Evolutionary conservation across 2,113 vertebrate species (phyloP).

Genomic region (Rhodinocichla rosea): DNA sequence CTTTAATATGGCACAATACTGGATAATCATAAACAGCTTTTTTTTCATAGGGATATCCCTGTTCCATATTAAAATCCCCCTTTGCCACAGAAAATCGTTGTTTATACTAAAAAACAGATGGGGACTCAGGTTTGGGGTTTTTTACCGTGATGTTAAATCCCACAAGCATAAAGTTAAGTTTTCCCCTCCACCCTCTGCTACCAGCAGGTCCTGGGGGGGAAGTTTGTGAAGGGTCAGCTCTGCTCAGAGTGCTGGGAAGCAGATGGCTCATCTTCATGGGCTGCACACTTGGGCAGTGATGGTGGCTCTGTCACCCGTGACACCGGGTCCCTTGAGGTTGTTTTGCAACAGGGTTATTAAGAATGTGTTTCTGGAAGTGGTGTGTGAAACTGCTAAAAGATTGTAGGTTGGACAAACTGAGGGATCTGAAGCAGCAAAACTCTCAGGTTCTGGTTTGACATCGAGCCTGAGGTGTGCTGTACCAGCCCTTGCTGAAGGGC

Average conservation of each 20-base stretch:
- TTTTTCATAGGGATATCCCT: not conserved
- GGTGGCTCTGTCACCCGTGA: accelerated
- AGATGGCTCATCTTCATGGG: not conserved
- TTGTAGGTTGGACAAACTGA: not conserved
- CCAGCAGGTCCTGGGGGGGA: not conserved
- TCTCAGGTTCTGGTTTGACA: not conserved
- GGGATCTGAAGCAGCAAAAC: not conserved
- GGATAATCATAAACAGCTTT: not conserved
- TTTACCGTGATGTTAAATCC: not conserved
- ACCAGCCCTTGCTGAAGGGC: not conserved
- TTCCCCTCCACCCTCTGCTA: accelerated
- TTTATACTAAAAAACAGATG: not conserved
- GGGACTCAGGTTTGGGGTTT: not conserved
- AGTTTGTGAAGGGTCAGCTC: not conserved
- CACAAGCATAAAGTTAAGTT: not conserved
- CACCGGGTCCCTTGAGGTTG: not conserved
- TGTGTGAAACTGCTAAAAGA: not conserved
- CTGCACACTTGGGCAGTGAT: not conserved
- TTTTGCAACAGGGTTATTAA: not conserved
- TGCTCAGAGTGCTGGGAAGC: not conserved
- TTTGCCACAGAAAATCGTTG: not conserved
- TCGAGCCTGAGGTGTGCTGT: not conserved
- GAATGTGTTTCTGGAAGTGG: not conserved
- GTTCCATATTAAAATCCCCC: not conserved
- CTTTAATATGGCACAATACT: not conserved